phyloP scores from a whole-genome alignment of 1,140 invertebrate genomes.

The Periplaneta americana region DNA sequence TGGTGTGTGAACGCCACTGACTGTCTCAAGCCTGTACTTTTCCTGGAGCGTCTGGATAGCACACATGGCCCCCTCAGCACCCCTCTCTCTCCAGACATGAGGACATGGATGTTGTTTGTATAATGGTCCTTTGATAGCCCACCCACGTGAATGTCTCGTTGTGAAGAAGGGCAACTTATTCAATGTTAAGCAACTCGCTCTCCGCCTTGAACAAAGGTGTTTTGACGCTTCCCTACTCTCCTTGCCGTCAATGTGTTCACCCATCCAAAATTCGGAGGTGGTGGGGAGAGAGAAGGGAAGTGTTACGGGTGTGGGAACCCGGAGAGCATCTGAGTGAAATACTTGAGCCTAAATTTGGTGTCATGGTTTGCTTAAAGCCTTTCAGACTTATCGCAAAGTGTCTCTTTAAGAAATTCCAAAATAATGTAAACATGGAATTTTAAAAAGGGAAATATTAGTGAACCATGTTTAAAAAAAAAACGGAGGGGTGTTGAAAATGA shows the following conservation, averaged over 20 bases:
- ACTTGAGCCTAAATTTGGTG: not conserved
- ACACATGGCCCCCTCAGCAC: not conserved
- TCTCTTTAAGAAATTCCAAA: too few relatives aligned
- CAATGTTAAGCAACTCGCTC: not conserved
- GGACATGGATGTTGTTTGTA: not conserved
- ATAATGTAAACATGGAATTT: too few relatives aligned
- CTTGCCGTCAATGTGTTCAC: not conserved
- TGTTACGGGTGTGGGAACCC: not conserved
- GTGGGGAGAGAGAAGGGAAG: not conserved
- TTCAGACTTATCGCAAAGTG: too few relatives aligned
- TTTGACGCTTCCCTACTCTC: not conserved
- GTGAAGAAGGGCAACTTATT: not conserved
- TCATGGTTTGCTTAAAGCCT: not conserved
- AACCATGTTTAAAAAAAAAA: too few relatives aligned
- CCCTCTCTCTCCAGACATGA: not conserved
- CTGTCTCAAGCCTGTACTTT: not conserved
- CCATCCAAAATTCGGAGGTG: not conserved
- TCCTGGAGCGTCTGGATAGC: not conserved
- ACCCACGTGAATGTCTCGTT: too few relatives aligned
- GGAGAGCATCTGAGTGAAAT: not conserved
- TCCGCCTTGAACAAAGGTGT: not conserved
- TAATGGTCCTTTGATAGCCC: not conserved
- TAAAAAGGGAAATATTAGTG: too few relatives aligned
- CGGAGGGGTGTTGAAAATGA: too few relatives aligned
- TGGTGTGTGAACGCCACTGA: not conserved